phyloP scores from a whole-genome alignment of 2,797 vertebrate species.

The Columba guinea region DNA sequence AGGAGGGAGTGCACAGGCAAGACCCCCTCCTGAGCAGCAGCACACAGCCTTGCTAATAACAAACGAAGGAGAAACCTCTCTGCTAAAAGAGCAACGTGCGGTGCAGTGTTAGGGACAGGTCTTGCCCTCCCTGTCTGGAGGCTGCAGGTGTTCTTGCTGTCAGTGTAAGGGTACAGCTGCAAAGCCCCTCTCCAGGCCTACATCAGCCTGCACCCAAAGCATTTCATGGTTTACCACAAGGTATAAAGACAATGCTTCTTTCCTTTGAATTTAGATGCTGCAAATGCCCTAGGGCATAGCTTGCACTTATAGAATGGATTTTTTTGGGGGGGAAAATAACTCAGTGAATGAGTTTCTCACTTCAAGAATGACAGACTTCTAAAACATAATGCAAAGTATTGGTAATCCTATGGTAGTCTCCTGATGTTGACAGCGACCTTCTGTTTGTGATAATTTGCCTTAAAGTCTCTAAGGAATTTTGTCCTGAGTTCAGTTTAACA shows the following conservation, averaged over 20 bases:
- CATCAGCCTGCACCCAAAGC: not conserved
- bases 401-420: not conserved
- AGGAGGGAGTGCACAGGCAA: not conserved
- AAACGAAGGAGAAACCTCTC: not conserved
- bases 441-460: not conserved
- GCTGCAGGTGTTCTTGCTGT: not conserved
- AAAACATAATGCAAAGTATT: not conserved
- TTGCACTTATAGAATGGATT: not conserved
- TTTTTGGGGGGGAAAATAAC: not conserved
- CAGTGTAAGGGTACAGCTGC: fast-evolving
- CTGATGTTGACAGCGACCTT: not conserved
- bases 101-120: fast-evolving
- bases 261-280: not conserved
- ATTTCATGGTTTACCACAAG: not conserved
- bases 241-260: fast-evolving
- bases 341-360: not conserved
- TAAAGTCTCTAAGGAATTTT: not conserved
- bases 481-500: not conserved
- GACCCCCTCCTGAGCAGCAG: not conserved
- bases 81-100: fast-evolving
- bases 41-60: fast-evolving
- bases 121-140: not conserved
- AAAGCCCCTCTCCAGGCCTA: not conserved
- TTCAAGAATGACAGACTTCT: not conserved
- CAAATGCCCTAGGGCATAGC: fast-evolving